phyloP scores from a whole-genome alignment of 53 echinoderm and acorn worm species.

The Paracentrotus lividus region DNA sequence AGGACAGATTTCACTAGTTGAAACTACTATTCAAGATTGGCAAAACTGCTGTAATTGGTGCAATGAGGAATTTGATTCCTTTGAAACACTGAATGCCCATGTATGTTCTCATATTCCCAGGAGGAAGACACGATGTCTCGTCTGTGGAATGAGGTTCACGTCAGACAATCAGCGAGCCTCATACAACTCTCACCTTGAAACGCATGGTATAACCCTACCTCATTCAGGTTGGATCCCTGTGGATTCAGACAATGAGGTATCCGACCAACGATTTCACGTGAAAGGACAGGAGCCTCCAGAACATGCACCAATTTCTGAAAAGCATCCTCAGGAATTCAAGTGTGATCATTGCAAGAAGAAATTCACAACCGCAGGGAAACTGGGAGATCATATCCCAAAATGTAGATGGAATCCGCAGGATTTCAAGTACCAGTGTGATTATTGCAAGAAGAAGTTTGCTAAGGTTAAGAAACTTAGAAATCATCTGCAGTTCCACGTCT shows the following conservation, averaged over 20 bases:
- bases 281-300: not conserved
- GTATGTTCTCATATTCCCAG: not conserved
- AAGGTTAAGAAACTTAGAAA: no score
- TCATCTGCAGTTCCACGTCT: no score
- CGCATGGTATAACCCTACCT: not conserved
- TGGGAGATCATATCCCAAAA: not conserved
- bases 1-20: not conserved
- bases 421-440: not conserved
- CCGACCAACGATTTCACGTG: not conserved
- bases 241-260: not conserved
- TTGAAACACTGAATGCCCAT: not conserved
- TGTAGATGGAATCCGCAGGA: no score
- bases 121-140: not conserved
- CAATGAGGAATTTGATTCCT: not conserved
- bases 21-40: not conserved
- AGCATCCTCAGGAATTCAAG: not conserved
- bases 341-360: not conserved
- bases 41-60: conserved; percentile 8
- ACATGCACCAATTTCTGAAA: not conserved
- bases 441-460: not conserved
- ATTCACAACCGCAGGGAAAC: not conserved
- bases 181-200: not conserved
- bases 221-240: not conserved
- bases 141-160: not conserved
- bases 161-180: not conserved